Conservation (phyloP, 2,888 invertebrate genomes). For the Lasioglossum figueresi region DNA sequence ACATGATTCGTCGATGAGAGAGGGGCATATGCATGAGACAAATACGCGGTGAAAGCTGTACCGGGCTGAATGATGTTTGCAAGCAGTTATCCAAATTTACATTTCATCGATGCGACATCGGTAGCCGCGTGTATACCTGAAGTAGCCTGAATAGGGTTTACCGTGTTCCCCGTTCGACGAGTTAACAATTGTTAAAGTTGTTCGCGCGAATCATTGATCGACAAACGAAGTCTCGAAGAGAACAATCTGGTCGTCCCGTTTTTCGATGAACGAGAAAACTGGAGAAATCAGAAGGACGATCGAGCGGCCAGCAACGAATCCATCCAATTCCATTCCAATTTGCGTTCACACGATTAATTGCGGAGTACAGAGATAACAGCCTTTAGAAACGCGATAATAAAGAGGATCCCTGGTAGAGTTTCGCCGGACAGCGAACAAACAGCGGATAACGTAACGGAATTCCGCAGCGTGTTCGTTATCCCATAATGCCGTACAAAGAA, state of each 20-base stretch:
- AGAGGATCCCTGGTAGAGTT: not conserved
- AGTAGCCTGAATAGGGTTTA: constrained; percentile 48
- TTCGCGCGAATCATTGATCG: not conserved
- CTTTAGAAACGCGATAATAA: not conserved
- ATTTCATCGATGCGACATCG: constrained; percentile 67
- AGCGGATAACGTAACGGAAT: constrained; percentile 13
- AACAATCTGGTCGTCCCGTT: not conserved
- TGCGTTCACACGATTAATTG: not conserved
- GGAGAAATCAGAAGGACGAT: not conserved
- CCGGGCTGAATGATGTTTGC: constrained; percentile 47
- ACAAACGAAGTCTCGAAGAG: not conserved
- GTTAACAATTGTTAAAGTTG: not conserved
- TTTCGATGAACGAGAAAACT: not conserved
- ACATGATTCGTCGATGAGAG: not conserved
- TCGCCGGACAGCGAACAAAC: not conserved
- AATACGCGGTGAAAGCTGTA: constrained; percentile 1
- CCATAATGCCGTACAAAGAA: constrained; percentile 23
- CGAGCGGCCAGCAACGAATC: not conserved
- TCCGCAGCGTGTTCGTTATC: not conserved
- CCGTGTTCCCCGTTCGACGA: constrained; percentile 16
- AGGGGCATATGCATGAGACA: constrained; percentile 49
- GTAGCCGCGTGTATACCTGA: constrained; percentile 41
- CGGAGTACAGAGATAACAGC: not conserved
- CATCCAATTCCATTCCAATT: not conserved
- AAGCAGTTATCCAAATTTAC: constrained; percentile 68